These are phyloP conservation scores for Eustalomyia histrio DNA, from an alignment of 2,888 invertebrate genomes.

Conservation along the genomic window DNA sequence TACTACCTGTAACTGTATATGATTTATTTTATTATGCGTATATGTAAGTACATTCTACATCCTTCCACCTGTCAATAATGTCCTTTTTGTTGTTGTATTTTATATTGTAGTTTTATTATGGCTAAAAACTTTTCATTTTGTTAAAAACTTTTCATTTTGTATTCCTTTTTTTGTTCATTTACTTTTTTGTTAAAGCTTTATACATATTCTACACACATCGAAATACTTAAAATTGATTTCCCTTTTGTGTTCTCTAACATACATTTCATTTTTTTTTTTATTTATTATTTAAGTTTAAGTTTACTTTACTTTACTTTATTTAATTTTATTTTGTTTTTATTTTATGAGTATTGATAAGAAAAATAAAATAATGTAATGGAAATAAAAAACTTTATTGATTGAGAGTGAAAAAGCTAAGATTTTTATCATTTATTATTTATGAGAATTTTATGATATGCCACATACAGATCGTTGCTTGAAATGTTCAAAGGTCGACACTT, in stretches of 20 bases:
- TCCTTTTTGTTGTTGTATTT: not conserved
- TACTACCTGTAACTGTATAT: not conserved
- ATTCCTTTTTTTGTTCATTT: not conserved
- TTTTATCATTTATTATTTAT: slow-evolving; percentile 33
- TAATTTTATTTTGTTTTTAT: slow-evolving; percentile 6
- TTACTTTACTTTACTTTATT: not conserved
- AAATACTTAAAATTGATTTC: not conserved
- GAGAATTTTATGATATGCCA: slow-evolving; percentile 7
- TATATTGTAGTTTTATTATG: not conserved
- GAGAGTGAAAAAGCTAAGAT: slow-evolving; percentile 28
- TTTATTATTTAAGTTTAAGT: too few relatives aligned
- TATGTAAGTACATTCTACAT: not conserved
- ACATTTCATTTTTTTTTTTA: not conserved
- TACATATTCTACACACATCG: not conserved
- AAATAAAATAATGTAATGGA: slow-evolving; percentile 16
- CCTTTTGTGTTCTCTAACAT: not conserved
- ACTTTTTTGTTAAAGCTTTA: not conserved
- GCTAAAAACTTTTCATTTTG: not conserved
- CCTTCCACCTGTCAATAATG: not conserved
- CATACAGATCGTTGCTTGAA: not conserved
- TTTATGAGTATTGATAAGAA: not conserved
- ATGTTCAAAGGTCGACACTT: not conserved
- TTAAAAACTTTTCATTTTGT: not conserved
- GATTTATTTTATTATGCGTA: not conserved
- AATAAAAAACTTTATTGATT: slow-evolving; percentile 39